Base-by-base conservation (phyloP, 1,140 invertebrate genomes). In the Lordiphosa mommai region DNA sequence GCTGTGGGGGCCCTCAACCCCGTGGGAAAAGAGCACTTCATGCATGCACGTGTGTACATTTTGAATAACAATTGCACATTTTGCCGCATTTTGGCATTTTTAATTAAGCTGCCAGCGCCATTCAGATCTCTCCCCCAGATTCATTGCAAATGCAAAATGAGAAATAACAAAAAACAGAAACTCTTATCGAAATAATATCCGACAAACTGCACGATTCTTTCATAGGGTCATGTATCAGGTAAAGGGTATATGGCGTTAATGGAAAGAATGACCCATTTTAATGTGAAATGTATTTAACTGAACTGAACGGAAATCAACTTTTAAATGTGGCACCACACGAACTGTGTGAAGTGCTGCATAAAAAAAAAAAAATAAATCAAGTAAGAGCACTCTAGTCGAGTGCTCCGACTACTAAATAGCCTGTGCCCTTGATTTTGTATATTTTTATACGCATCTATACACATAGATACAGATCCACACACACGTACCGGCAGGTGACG, bases 121-220 rank as follows among this genome's bases (percentile, higher is more conserved):
- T 43, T 47, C 33, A 36, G 65, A 67, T 59, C 47, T 57, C 61
- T 40, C 33, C 58, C 50, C 58, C 50, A 69, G 58, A 58, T 71
- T 71, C 47, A 58, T 52, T 56, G 51, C 20, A 52, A 57, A 41
- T 53, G 33, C 32, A 48, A 58, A 30, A 9, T 1, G 50, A 10
- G 32, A 36, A 20, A 44, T 23, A 23, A 5, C 20, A 23, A 23
- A 23, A 23, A 43, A 13, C 8, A 32, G 1, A 41, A 48, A 49
- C 32, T 50, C 55, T 73, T 76, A 74, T 82, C 76, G 66, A 65
- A 43, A 46, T 43, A 67, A 80, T 43, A 66, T 82, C 65, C 55
- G 41, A 36, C 29, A 34, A 56, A 9, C 36, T 37, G 65, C 76
- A 74, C 74, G 74, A 82, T 17, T 82, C 44, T 23, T 8, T 8